Evolutionary conservation across 2,113 vertebrate species (phyloP).

Genomic region (Polyodon spathula): DNA sequence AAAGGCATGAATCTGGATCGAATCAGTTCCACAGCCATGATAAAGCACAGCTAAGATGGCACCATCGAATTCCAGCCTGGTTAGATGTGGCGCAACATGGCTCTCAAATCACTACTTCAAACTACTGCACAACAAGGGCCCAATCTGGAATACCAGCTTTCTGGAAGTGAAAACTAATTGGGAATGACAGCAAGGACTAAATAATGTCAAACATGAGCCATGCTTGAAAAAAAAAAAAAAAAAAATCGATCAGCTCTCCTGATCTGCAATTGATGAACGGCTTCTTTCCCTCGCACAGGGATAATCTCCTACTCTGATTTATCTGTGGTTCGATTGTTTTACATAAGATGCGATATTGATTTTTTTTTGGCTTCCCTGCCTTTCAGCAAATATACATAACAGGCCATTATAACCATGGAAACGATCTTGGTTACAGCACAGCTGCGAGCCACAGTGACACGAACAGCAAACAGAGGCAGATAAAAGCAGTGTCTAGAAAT

Average conservation of each 20-base stretch:
- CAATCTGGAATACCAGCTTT: conserved; percentile 30
- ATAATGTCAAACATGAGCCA: conserved; percentile 41
- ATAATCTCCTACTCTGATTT: conserved; percentile 49
- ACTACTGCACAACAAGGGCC: conserved; percentile 24
- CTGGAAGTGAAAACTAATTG: conserved; percentile 19
- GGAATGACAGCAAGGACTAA: conserved; percentile 33
- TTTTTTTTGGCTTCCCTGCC: conserved; percentile 14
- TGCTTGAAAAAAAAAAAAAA: too few relatives aligned
- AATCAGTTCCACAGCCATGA: too few relatives aligned
- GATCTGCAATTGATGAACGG: conserved; percentile 54
- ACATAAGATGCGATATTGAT: conserved; percentile 34
- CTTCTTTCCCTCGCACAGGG: conserved; percentile 30
- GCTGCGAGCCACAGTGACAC: not conserved
- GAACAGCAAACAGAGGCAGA: too few relatives aligned
- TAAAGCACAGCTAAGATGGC: too few relatives aligned
- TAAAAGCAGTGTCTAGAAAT: too few relatives aligned
- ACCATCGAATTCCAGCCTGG: too few relatives aligned
- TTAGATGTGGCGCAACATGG: too few relatives aligned
- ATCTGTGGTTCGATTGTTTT: conserved; percentile 33
- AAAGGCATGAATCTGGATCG: too few relatives aligned
- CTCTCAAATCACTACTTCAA: not conserved
- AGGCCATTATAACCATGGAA: not conserved
- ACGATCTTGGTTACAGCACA: not conserved
- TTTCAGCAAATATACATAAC: conserved; percentile 7
- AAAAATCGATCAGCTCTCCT: conserved; percentile 49